These are phyloP conservation scores for Drosophila insularis DNA, from an alignment of 1,140 invertebrate species.

Conservation along the genomic window DNA sequence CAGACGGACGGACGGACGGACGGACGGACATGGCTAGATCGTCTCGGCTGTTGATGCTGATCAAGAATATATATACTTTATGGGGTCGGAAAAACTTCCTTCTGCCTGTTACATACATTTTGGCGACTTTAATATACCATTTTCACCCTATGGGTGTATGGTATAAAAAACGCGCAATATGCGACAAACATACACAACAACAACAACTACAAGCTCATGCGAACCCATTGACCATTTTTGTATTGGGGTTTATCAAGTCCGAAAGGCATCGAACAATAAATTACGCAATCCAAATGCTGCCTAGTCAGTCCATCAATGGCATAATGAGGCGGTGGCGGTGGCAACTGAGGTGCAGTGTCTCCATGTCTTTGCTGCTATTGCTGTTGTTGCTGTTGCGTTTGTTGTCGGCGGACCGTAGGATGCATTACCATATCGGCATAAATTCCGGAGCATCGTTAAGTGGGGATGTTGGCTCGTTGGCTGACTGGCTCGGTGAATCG, in stretches of 20 bases:
- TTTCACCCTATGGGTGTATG: too few relatives aligned
- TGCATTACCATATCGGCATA: slow-evolving; percentile 82
- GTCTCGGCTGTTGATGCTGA: too few relatives aligned
- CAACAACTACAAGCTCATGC: slow-evolving; percentile 38
- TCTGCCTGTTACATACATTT: too few relatives aligned
- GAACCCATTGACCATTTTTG: slow-evolving; percentile 67
- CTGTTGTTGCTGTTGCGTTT: not conserved
- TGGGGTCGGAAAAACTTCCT: too few relatives aligned
- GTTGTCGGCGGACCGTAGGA: slow-evolving; percentile 48
- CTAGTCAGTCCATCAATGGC: slow-evolving; percentile 82
- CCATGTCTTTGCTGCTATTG: slow-evolving; percentile 21
- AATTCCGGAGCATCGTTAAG: slow-evolving; percentile 82
- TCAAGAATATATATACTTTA: too few relatives aligned
- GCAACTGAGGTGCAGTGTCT: slow-evolving; percentile 22
- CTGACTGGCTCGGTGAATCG: slow-evolving; percentile 36
- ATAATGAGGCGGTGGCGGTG: slow-evolving; percentile 68
- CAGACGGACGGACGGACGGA: too few relatives aligned
- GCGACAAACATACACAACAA: slow-evolving; percentile 23
- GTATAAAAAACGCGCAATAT: too few relatives aligned
- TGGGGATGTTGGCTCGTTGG: slow-evolving; percentile 44
- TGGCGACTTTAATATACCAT: too few relatives aligned
- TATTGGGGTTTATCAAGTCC: slow-evolving; percentile 77
- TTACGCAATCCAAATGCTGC: slow-evolving; percentile 81
- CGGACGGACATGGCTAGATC: too few relatives aligned
- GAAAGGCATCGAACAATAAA: slow-evolving; percentile 77